phyloP scores from a whole-genome alignment of 2,797 vertebrate species.

The Sebastolobus altivelis region DNA sequence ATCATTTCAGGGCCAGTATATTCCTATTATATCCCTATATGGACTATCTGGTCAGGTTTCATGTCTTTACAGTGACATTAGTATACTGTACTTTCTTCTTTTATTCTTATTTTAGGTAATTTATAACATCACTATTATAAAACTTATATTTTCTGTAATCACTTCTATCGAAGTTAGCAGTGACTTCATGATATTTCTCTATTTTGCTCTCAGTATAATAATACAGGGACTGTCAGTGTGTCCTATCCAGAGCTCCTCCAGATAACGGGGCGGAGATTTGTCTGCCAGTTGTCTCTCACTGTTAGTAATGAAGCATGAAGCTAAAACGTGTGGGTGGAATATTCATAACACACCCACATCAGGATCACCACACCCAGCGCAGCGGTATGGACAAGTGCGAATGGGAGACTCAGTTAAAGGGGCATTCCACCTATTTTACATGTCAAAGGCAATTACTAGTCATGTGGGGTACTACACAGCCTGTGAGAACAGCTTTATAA shows the following conservation, averaged over 20 bases:
- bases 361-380: constrained; percentile 48
- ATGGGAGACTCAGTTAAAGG: constrained; percentile 43
- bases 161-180: neutral
- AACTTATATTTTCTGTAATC: neutral
- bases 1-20: neutral
- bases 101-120: neutral
- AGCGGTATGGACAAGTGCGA: constrained; percentile 8
- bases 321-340: constrained; percentile 38
- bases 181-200: neutral
- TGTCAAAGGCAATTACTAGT: constrained; percentile 48
- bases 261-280: neutral
- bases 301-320: constrained; percentile 21
- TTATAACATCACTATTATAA: neutral
- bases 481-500: constrained; percentile 53
- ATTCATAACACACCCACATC: constrained; percentile 44
- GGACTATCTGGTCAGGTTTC: neutral
- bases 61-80: neutral
- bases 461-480: constrained; percentile 33
- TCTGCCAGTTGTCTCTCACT: constrained; percentile 7
- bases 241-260: neutral
- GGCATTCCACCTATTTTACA: constrained; percentile 56
- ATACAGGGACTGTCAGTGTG: neutral
- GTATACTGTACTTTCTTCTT: neutral
- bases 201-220: constrained; percentile 2
- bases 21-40: neutral